Base-by-base conservation (phyloP, 2,888 invertebrate genomes). In the Geophilus truncorum region DNA sequence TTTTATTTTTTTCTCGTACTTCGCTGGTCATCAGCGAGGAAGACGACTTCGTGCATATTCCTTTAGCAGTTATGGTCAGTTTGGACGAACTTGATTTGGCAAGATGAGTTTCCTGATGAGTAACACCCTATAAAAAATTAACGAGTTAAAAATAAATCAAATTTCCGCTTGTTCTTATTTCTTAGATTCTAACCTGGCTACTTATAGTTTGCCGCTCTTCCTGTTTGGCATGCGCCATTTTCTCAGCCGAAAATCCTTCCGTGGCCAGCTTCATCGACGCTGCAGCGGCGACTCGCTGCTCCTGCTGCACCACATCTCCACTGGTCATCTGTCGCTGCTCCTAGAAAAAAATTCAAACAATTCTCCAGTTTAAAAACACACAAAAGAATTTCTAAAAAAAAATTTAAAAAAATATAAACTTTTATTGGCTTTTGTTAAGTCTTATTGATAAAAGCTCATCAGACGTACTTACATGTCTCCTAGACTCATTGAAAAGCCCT, bases 221-320 rank as follows among this genome's bases (percentile, higher is more conserved):
- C 62, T 84, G 83, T 45, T 83, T 83, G n/a, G 83, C 81, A 82
- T 82, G 81, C 25, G 83, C 83, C 2, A 88, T 88, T 86, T 95
- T 93, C 88, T 95, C 94, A 12, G 94, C 92, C 84, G 93, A 94
- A 88, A 94, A 95, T 57, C 92, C 92, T 85, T 94, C 94, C 78
- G 94, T 94, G 84, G 94, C 93, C 81, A 96, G 90, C 87, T 94
- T 93, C 89, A 94, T 93, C 86, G 93, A 93, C 62, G 93, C 91
- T 76, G 94, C 93, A 81, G 93, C 92, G 88, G 94, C 91, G 87
- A 93, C 94, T 86, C 94, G 93, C 84, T 92, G 93, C 87, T 95
- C 94, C 87, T 95, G 93, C 85, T 94, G 94, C 80, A 93, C 92
- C 80, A 94, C 89, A 86, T 95, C 95, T 81, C 93, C 94, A 80